Evolutionary conservation across 2,888 invertebrate genomes (phyloP).

Genomic region (Xylophagus ater): DNA sequence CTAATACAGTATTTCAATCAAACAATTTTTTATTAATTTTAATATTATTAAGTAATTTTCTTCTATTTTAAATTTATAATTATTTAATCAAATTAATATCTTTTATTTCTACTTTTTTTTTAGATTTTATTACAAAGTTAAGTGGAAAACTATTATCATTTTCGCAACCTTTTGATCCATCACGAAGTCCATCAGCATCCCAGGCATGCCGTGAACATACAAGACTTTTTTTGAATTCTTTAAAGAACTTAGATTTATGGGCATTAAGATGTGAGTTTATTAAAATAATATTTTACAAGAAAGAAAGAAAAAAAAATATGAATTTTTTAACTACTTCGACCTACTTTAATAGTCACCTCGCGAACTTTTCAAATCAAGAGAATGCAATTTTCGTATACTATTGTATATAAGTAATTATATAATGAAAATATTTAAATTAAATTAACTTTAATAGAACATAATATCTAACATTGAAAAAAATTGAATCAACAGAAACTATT

Average conservation of each 20-base stretch:
- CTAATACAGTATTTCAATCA: too few relatives aligned
- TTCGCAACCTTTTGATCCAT: conserved; percentile 15
- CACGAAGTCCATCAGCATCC: conserved; percentile 13
- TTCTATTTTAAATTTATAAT: too few relatives aligned
- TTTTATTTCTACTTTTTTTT: background rate
- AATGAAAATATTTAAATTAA: background rate
- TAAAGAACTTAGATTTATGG: conserved; percentile 18
- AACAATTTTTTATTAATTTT: too few relatives aligned
- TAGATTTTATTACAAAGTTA: conserved; percentile 14
- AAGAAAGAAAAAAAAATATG: background rate
- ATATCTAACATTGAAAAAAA: too few relatives aligned
- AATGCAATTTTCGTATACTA: background rate
- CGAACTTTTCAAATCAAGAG: too few relatives aligned
- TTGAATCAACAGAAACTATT: too few relatives aligned
- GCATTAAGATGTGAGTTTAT: conserved; percentile 19
- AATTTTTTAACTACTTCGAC: too few relatives aligned
- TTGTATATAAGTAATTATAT: background rate
- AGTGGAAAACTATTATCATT: conserved; percentile 10
- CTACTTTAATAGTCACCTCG: too few relatives aligned
- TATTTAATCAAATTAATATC: background rate
- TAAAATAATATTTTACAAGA: background rate
- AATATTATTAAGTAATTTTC: too few relatives aligned
- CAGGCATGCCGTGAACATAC: conserved; percentile 15
- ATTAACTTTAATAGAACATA: too few relatives aligned
- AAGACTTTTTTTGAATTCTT: conserved; percentile 14